Base-by-base conservation (phyloP, 2,797 vertebrate species). In the Anguilla obscura region DNA sequence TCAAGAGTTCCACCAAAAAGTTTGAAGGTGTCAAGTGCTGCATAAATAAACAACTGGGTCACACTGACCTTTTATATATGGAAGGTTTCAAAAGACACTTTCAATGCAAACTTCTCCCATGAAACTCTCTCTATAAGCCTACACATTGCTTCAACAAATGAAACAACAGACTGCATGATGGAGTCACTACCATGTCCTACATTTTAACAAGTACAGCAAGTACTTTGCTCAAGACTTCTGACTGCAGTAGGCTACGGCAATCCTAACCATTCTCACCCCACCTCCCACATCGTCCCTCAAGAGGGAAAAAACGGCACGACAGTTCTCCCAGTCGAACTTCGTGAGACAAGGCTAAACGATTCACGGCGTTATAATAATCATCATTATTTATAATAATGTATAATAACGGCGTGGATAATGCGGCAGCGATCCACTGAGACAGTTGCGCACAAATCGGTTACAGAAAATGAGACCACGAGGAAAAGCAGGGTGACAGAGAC, bases 31-130 rank as follows among this genome's bases (percentile, higher is more conserved):
- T 91, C 85, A 89, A 87, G 89, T 86, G 89, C 69, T 71, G n/a
- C 36, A 85, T 90, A 89, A 90, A 85, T 90, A 89, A 90, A 91
- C 89, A 93, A 93, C 88, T 91, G 92, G 93, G 92, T 92, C 91
- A 87, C 54, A 54, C 84, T 90, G 89, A 90, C 86, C 93, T 92
- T 88, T 71, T 85, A 3, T 24, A 58, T 45, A 52, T 30, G 12
- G 71, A 40, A 76, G 71, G 71, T 76, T 36, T 76, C 71, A 36
- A 40, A 50, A n/a, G 40, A 45, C 40, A 79, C 10, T 48, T 48
- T 21, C 76, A 21, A 5, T 45, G 40, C 40, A 45, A 45, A 45
- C 40, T 45, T 45, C 40, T 45, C 40, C 40, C 40, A 45, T 14
- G 14, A 80, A 36, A 24, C 40, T n/a, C 48, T 48, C 18, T 2